These are phyloP conservation scores for Pogonus chalceus DNA, from an alignment of 1,140 invertebrate species.

Conservation along the genomic window DNA sequence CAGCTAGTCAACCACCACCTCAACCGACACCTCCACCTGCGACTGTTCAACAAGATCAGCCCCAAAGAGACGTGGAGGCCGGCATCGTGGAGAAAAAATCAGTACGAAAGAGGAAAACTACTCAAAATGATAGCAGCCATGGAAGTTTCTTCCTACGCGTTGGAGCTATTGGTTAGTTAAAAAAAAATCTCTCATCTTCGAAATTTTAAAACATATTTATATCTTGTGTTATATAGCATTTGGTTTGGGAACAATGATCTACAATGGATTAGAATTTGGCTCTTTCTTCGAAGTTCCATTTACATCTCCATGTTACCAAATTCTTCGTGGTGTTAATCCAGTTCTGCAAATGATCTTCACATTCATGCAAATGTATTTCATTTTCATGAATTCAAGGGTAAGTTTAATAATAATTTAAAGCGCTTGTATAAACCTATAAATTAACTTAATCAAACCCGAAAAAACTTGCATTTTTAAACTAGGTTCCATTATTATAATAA, in stretches of 20 bases:
- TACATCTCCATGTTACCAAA: conserved; percentile 79
- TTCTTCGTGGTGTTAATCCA: conserved; percentile 81
- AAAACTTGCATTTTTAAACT: too few relatives aligned
- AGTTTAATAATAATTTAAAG: too few relatives aligned
- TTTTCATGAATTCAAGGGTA: conserved; percentile 97
- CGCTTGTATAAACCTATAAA: too few relatives aligned
- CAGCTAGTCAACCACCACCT: not conserved
- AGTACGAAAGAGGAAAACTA: conserved; percentile 74
- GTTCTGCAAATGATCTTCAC: conserved; percentile 93
- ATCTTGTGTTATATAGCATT: conserved; percentile 61
- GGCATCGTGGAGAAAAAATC: conserved; percentile 49
- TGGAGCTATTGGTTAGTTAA: conserved; percentile 78
- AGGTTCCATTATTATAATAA: too few relatives aligned
- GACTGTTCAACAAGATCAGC: conserved; percentile 13
- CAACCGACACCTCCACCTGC: conserved; percentile 13
- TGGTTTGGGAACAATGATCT: conserved; percentile 94
- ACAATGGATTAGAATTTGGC: conserved; percentile 89
- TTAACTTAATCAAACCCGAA: too few relatives aligned
- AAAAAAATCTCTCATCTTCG: not conserved
- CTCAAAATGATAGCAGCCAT: conserved; percentile 85
- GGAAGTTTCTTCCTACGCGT: conserved; percentile 94
- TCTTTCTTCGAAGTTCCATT: conserved; percentile 89
- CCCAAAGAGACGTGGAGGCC: conserved; percentile 53
- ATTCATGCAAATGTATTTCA: conserved; percentile 98
- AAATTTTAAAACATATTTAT: not conserved